Evolutionary conservation across 2,113 vertebrate genomes (phyloP).

Genomic region (Prunella himalayana): DNA sequence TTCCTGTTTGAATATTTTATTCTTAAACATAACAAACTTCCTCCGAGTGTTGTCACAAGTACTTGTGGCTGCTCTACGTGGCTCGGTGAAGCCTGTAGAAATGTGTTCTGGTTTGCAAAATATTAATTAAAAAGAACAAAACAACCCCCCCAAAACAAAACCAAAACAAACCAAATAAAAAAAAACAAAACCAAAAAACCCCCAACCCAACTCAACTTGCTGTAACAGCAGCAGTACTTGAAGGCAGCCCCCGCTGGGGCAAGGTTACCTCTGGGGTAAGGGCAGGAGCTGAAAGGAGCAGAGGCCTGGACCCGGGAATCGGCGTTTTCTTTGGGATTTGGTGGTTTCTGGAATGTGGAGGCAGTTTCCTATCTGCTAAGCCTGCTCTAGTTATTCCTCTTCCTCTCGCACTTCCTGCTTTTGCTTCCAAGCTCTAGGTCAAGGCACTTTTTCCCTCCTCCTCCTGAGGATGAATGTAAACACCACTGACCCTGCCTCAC

Average conservation of each 20-base stretch:
- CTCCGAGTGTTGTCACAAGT: constrained; percentile 20
- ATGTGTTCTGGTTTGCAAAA: constrained; percentile 30
- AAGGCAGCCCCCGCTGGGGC: not conserved
- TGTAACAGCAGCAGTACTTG: constrained; percentile 38
- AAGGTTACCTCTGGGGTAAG: not conserved
- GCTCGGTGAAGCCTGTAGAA: constrained; percentile 40
- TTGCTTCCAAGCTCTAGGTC: not conserved
- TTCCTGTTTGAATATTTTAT: constrained; percentile 56
- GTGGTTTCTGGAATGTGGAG: not conserved
- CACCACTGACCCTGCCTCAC: not conserved
- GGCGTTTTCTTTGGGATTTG: not conserved
- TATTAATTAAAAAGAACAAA: constrained; percentile 18
- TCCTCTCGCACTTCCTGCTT: not conserved
- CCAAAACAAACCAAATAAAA: not conserved
- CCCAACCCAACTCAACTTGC: not conserved
- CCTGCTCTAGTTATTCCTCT: not conserved
- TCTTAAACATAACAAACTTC: constrained; percentile 51
- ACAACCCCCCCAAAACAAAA: not conserved
- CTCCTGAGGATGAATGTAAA: constrained; percentile 49
- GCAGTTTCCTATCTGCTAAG: not conserved
- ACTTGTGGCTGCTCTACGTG: constrained; percentile 21
- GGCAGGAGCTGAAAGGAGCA: constrained; percentile 32
- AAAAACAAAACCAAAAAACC: not conserved
- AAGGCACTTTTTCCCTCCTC: not conserved
- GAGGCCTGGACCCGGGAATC: not conserved